These are phyloP conservation scores for Linurgus olivaceus DNA, from an alignment of 2,797 vertebrate genomes.

Conservation along the genomic window DNA sequence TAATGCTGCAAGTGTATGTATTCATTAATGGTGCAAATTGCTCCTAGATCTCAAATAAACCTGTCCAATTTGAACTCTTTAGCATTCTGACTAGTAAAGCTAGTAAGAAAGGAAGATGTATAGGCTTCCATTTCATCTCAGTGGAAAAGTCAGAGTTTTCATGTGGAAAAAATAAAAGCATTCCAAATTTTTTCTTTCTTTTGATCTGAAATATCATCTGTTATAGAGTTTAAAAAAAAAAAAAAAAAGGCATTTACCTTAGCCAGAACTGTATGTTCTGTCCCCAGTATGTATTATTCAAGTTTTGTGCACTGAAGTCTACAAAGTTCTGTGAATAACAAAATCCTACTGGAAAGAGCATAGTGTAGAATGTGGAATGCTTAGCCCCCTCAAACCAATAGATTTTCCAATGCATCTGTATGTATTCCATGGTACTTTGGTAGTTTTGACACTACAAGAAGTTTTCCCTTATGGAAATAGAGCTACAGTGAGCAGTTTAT, in stretches of 20 bases:
- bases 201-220: neutral
- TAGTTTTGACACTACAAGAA: neutral
- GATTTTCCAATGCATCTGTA: neutral
- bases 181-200: neutral
- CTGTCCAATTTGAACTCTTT: neutral
- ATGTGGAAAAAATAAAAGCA: fast-evolving
- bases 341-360: neutral
- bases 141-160: neutral
- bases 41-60: neutral
- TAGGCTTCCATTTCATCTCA: neutral
- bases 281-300: neutral
- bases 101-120: neutral
- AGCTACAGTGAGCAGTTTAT: neutral
- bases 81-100: neutral
- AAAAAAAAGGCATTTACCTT: neutral
- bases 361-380: neutral
- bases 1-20: neutral
- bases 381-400: neutral
- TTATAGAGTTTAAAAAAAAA: neutral
- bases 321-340: neutral
- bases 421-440: neutral
- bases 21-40: neutral
- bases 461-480: neutral
- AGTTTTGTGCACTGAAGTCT: neutral
- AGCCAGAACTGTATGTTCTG: neutral